These are phyloP conservation scores for Mungos mungo DNA, from an alignment of 2,113 vertebrate species.

Conservation along the genomic window DNA sequence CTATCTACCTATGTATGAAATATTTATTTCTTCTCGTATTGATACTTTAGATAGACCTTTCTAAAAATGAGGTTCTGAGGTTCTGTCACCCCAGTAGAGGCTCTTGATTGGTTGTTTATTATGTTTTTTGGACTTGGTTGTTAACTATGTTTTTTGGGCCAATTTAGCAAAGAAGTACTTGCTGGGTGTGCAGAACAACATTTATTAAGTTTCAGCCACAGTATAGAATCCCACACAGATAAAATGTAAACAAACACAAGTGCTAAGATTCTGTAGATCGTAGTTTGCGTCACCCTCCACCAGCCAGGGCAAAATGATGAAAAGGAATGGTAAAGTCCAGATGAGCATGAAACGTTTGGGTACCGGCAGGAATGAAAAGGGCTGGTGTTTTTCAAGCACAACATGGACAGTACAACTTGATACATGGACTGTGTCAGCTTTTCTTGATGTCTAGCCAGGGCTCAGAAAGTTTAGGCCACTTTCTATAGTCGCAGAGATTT, in stretches of 20 bases:
- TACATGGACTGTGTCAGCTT: neutral
- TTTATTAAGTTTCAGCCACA: slow-evolving; percentile 18
- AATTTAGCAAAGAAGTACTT: slow-evolving; percentile 15
- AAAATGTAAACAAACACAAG: neutral
- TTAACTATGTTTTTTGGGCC: slow-evolving; percentile 7
- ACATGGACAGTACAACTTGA: neutral
- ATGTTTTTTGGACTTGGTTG: neutral
- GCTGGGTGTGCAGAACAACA: neutral
- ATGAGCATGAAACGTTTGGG: fast-evolving
- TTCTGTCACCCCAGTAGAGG: neutral
- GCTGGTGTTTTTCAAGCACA: neutral
- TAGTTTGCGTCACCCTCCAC: neutral
- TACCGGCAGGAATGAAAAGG: neutral
- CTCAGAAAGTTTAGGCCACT: neutral
- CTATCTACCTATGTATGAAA: neutral
- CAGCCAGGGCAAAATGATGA: neutral
- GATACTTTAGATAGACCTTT: neutral
- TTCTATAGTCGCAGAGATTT: neutral
- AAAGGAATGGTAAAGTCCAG: neutral
- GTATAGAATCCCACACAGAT: neutral
- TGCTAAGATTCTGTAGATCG: neutral
- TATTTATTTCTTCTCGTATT: slow-evolving; percentile 2
- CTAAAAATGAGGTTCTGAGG: neutral
- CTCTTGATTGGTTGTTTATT: neutral
- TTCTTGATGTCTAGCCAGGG: neutral